Evolutionary conservation across 1,140 invertebrate species (phyloP).

Genomic region (Drosophila yakuba): DNA sequence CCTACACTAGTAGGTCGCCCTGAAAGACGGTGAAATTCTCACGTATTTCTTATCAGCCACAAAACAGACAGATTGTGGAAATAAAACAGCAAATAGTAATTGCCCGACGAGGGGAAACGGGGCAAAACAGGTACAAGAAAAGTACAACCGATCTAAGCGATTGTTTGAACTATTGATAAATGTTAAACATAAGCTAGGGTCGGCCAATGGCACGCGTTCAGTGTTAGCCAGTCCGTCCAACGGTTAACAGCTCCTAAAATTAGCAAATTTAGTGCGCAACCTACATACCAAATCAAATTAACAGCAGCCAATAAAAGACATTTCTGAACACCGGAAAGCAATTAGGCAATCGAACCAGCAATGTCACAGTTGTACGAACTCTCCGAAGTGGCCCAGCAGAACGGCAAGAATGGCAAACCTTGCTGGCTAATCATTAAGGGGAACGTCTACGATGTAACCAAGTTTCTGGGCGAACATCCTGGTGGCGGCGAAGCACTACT

Average conservation of each 20-base stretch:
- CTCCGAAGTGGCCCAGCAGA: conserved; percentile 86
- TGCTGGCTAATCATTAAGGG: conserved; percentile 88
- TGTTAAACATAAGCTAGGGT: conserved; percentile 31
- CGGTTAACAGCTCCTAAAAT: conserved; percentile 14
- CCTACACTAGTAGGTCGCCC: conserved; percentile 15
- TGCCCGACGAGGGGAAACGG: background rate
- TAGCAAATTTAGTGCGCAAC: background rate
- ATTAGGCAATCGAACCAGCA: conserved; percentile 13
- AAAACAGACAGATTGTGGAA: conserved; percentile 35
- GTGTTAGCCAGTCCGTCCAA: conserved; percentile 13
- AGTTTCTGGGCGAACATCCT: conserved; percentile 88
- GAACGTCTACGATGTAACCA: conserved; percentile 88
- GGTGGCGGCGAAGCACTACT: conserved; percentile 87
- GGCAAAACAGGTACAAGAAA: background rate
- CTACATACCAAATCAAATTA: conserved; percentile 13
- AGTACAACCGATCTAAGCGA: conserved; percentile 22
- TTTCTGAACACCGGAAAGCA: conserved; percentile 5
- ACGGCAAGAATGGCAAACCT: conserved; percentile 85
- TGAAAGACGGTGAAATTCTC: conserved; percentile 41
- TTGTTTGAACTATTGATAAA: conserved; percentile 26
- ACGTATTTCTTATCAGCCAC: conserved; percentile 67
- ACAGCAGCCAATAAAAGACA: conserved; percentile 5
- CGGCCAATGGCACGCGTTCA: conserved; percentile 29
- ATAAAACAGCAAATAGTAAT: conserved; percentile 31
- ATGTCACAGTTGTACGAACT: conserved; percentile 85